Evolutionary conservation across 1,140 invertebrate genomes (phyloP).

Genomic region (Thereuonema tuberculata): DNA sequence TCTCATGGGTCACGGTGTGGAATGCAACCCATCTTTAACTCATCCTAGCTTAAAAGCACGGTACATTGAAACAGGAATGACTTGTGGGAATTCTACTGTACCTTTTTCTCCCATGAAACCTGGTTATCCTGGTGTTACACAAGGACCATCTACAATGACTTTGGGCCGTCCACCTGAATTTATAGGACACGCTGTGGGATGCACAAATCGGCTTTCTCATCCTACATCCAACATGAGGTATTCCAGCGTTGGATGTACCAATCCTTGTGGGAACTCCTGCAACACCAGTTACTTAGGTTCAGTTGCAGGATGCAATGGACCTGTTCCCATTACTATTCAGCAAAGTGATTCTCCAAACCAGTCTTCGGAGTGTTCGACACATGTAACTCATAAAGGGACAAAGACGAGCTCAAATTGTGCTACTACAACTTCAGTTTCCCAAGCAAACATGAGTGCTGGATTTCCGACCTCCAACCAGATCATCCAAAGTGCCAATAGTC

Average conservation of each 20-base stretch:
- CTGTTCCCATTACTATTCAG: background rate
- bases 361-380: background rate
- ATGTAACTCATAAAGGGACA: background rate
- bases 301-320: background rate
- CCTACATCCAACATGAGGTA: background rate
- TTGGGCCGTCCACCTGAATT: background rate
- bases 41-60: slow-evolving; percentile 2
- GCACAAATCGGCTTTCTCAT: background rate
- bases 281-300: background rate
- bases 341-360: background rate
- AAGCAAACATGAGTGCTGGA: background rate
- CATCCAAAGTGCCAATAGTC: background rate
- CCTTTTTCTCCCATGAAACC: slow-evolving; percentile 1
- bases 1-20: slow-evolving; percentile 3
- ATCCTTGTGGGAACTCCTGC: background rate
- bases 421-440: background rate
- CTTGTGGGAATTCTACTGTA: background rate
- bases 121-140: background rate
- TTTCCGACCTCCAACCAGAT: background rate
- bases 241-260: background rate
- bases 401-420: no score
- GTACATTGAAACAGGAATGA: slow-evolving; percentile 3
- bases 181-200: background rate
- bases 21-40: background rate
- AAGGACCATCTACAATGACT: background rate